phyloP scores from a whole-genome alignment of 2,113 vertebrate genomes.

The Prunella fulvescens region DNA sequence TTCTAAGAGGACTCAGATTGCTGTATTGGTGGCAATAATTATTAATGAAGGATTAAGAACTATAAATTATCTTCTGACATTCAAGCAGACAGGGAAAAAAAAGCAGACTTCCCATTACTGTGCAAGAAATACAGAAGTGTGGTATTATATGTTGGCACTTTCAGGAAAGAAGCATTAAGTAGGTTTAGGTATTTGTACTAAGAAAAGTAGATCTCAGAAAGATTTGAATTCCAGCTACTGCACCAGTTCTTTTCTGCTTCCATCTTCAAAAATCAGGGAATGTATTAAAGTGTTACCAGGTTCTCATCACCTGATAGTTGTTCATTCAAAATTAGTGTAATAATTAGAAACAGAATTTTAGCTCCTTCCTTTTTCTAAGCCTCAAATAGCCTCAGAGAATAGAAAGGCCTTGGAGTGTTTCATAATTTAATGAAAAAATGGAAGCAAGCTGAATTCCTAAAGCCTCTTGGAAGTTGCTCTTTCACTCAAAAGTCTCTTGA shows the following conservation, averaged over 20 bases:
- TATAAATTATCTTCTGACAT: not conserved
- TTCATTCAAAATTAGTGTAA: conserved; percentile 3
- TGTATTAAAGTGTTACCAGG: not conserved
- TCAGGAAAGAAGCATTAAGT: not conserved
- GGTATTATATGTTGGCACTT: not conserved
- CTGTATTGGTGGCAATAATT: not conserved
- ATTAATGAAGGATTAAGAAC: not conserved
- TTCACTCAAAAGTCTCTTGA: not conserved
- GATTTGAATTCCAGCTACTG: not conserved
- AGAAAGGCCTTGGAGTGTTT: not conserved
- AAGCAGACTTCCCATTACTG: not conserved
- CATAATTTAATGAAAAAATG: conserved; percentile 8
- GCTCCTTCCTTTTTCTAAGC: not conserved
- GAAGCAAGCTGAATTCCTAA: not conserved
- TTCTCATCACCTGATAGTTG: not conserved
- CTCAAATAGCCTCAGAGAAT: not conserved
- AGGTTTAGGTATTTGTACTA: not conserved
- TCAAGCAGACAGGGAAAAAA: not conserved
- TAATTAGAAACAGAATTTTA: conserved; percentile 33
- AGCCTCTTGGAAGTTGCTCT: not conserved
- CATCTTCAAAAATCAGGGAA: not conserved
- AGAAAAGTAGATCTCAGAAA: not conserved
- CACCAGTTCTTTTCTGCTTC: not conserved
- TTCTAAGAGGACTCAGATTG: not conserved
- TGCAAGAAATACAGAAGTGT: not conserved